phyloP scores from a whole-genome alignment of 2,797 vertebrate species.

The Neoniphon sammara region DNA sequence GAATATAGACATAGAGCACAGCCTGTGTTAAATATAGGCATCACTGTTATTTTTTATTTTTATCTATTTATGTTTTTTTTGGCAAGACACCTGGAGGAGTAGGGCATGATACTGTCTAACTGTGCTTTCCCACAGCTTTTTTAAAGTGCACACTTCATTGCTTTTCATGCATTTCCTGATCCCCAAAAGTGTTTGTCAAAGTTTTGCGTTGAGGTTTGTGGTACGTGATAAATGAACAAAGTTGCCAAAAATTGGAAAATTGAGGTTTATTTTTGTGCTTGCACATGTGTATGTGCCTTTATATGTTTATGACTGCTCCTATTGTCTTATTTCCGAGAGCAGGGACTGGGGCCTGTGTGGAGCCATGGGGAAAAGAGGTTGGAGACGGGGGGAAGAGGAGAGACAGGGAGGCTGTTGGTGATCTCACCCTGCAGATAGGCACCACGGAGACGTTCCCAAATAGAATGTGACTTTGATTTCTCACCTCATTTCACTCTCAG shows the following conservation, averaged over 20 bases:
- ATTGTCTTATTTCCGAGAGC: conserved; percentile 38
- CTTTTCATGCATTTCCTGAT: conserved; percentile 17
- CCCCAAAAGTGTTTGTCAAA: not conserved
- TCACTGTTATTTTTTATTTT: not conserved
- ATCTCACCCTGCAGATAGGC: conserved; percentile 79
- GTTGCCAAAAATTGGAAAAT: conserved; percentile 19
- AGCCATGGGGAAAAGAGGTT: conserved; percentile 33
- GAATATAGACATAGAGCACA: conserved; percentile 40
- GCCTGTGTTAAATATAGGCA: conserved; percentile 30
- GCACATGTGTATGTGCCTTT: not conserved
- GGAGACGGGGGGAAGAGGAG: conserved; percentile 2
- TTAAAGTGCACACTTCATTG: not conserved
- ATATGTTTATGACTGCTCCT: no score
- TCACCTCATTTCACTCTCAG: conserved; percentile 87
- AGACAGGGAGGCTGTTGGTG: conserved; percentile 57
- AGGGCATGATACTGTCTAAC: conserved; percentile 12
- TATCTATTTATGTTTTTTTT: conserved; percentile 16
- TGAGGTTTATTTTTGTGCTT: not conserved
- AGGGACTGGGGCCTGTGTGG: conserved; percentile 26
- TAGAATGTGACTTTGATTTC: conserved; percentile 87
- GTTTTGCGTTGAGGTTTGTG: not conserved
- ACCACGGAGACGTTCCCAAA: conserved; percentile 77
- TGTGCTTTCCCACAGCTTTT: conserved; percentile 1
- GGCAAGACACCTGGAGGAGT: conserved; percentile 4
- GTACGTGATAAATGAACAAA: not conserved